Percentiles rank a stretch among this genome's conserved stretches.
Evolutionary conservation across 2,113 vertebrate genomes (phyloP).

Genomic region (Elaphurus davidianus): DNA sequence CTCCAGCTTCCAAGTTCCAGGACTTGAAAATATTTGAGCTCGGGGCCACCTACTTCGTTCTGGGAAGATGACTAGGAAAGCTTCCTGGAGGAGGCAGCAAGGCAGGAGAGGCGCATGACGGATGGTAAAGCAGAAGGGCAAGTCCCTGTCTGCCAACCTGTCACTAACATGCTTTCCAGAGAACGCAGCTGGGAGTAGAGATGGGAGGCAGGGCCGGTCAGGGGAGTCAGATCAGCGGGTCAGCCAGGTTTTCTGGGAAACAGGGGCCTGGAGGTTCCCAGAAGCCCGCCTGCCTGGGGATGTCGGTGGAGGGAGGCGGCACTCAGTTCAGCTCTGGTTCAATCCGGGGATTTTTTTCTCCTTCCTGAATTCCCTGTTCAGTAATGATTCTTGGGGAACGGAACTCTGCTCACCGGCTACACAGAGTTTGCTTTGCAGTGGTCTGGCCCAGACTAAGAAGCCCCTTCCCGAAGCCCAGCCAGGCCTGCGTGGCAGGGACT

Average conservation of each 20-base stretch:
- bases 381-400: neutral
- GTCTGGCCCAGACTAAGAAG: neutral
- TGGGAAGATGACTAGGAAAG: neutral
- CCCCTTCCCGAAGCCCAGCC: neutral
- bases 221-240: neutral
- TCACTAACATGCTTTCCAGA: neutral
- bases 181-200: fast-evolving
- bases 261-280: neutral
- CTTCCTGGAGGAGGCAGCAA: neutral
- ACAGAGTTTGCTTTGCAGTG: neutral
- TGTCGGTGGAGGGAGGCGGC: neutral
- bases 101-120: neutral
- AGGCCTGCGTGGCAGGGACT: no score
- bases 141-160: neutral
- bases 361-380: neutral
- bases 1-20: neutral
- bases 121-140: neutral
- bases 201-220: neutral
- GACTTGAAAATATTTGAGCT: neutral
- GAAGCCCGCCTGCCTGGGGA: neutral
- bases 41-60: neutral
- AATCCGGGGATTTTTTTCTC: neutral
- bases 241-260: constrained; percentile 13
- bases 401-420: neutral
- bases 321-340: neutral